Evolutionary conservation across 2,888 invertebrate genomes (phyloP).

Genomic region (Nesidiocoris tenuis): DNA sequence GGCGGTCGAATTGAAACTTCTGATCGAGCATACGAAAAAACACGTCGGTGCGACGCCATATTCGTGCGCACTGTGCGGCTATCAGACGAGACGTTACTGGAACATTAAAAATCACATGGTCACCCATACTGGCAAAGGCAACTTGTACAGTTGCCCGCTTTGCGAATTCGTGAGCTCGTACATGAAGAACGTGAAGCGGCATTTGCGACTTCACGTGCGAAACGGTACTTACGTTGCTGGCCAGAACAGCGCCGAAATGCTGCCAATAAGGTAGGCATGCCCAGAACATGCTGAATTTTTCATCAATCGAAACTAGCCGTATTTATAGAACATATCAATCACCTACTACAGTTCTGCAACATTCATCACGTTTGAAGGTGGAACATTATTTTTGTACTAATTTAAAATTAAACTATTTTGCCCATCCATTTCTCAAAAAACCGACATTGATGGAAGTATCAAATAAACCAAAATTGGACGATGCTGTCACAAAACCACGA

Average conservation of each 20-base stretch:
- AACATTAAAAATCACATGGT: slow-evolving; percentile 36
- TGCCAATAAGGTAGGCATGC: neutral
- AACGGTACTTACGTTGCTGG: neutral
- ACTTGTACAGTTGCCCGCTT: slow-evolving; percentile 31
- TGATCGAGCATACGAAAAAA: slow-evolving; percentile 23
- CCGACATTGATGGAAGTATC: too few species aligned
- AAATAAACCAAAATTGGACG: too few species aligned
- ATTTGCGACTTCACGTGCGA: slow-evolving; percentile 20
- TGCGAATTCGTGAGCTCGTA: slow-evolving; percentile 34
- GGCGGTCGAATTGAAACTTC: slow-evolving; percentile 7
- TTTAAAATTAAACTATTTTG: too few species aligned
- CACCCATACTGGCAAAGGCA: slow-evolving; percentile 30
- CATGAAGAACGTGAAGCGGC: slow-evolving; percentile 31
- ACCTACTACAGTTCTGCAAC: too few species aligned
- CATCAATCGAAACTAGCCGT: too few species aligned
- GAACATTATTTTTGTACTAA: too few species aligned
- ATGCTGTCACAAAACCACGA: too few species aligned
- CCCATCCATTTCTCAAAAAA: too few species aligned
- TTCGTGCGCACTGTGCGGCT: slow-evolving; percentile 27
- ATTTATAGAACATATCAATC: too few species aligned
- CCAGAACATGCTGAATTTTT: too few species aligned
- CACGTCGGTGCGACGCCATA: slow-evolving; percentile 24
- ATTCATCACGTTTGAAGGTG: too few species aligned
- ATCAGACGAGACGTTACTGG: slow-evolving; percentile 25
- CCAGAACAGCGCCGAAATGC: neutral